These are phyloP conservation scores for Cyclargus thomasi DNA, from an alignment of 1,140 invertebrate species.

Conservation along the genomic window DNA sequence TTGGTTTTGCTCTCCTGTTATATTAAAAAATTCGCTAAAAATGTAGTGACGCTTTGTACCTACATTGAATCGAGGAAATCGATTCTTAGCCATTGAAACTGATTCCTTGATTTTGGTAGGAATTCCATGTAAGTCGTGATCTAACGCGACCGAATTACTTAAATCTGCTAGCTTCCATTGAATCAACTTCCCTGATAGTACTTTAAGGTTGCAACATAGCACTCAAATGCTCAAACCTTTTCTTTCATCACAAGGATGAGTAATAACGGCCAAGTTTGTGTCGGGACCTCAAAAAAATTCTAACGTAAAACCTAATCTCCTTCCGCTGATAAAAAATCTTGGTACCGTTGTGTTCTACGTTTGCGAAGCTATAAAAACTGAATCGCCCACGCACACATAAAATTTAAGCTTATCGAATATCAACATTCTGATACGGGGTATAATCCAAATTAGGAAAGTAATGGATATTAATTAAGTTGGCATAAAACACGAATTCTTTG, in stretches of 20 bases:
- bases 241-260: not conserved
- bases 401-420: slow-evolving; percentile 23
- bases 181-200: too few species aligned
- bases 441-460: slow-evolving; percentile 17
- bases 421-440: slow-evolving; percentile 11
- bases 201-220: too few species aligned
- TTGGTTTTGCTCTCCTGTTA: too few species aligned
- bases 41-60: too few species aligned
- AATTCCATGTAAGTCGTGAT: too few species aligned
- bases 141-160: too few species aligned
- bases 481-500: slow-evolving; percentile 1
- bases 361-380: slow-evolving; percentile 19
- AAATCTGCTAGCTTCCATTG: too few species aligned
- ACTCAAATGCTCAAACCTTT: not conserved
- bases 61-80: too few species aligned
- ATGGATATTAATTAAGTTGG: slow-evolving; percentile 16
- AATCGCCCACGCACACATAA: slow-evolving; percentile 27
- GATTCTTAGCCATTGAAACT: too few species aligned
- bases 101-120: too few species aligned
- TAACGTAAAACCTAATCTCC: slow-evolving; percentile 8
- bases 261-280: not conserved
- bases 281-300: not conserved
- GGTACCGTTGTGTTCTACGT: slow-evolving; percentile 22
- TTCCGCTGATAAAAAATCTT: slow-evolving; percentile 14
- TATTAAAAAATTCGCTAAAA: too few species aligned